These are phyloP conservation scores for Busseola fusca DNA, from an alignment of 2,888 invertebrate species.

Conservation along the genomic window DNA sequence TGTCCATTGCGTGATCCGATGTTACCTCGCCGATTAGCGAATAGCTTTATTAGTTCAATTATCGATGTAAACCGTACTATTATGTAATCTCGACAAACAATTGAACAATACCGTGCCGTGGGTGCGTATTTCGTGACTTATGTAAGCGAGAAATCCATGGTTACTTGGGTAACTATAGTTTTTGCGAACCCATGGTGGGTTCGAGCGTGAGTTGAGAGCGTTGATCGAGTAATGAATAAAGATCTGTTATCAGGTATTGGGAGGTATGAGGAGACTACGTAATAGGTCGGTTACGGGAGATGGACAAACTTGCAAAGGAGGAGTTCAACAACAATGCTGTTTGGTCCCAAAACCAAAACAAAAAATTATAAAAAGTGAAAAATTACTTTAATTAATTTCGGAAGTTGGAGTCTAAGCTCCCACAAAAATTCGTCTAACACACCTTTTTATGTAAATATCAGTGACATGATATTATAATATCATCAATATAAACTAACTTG, in stretches of 20 bases:
- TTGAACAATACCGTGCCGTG: conserved; percentile 51
- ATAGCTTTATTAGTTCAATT: conserved; percentile 49
- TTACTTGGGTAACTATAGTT: conserved; percentile 25
- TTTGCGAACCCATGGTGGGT: conserved; percentile 27
- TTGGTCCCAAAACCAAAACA: background rate
- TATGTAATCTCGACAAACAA: conserved; percentile 55
- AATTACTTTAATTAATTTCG: too few species aligned
- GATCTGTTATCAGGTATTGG: conserved; percentile 37
- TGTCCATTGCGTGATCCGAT: conserved; percentile 58
- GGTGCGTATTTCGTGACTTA: conserved; percentile 58
- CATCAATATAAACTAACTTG: too few species aligned
- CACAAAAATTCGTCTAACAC: too few species aligned
- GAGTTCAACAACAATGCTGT: background rate
- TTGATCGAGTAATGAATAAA: conserved; percentile 35
- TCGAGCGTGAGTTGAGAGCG: conserved; percentile 26
- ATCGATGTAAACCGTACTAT: conserved; percentile 48
- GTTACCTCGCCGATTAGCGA: conserved; percentile 53
- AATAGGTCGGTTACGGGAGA: background rate
- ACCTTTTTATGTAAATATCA: too few species aligned
- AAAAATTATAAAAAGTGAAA: too few species aligned
- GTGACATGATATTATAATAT: too few species aligned
- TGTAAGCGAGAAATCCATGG: conserved; percentile 50
- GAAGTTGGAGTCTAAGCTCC: too few species aligned
- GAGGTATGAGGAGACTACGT: conserved; percentile 6
- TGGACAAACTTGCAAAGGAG: background rate